Evolutionary conservation across 2,113 vertebrate genomes (phyloP), one percentile per base, ranked within the genome.

Genomic region (Neopipo cinnamomea): DNA sequence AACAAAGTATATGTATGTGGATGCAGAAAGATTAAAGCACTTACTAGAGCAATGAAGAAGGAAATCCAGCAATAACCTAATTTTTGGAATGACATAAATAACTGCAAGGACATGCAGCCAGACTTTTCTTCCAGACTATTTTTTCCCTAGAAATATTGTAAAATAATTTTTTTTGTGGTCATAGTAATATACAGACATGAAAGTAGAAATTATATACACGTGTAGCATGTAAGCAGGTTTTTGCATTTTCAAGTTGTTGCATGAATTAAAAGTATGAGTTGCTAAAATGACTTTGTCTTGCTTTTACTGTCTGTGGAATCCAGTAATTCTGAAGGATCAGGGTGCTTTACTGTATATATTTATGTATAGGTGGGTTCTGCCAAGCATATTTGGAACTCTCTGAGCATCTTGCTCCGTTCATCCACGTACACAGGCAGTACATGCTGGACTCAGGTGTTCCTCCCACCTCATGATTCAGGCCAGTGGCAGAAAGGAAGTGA

Each of bases 1-100:
- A 73, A 56, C 13, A 39, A 68, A 84, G 13, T 71, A 1, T 89
- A 66, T 77, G 31, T 86, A 2, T 27, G 9, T 61, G 25, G 37
- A 17, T 82, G 37, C 12, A 70, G 53, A 77, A 76, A 67, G 91
- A 92, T 94, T 94, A 85, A 94, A 85, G 41, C 2, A 5, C 46
- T 91, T 93, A 33, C 20, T 88, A n/a, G 61, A 89, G 63, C 62
- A 79, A 65, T 41, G 59, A 91, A 95, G 30, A 47, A 82, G 52
- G 49, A 78, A 94, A 58, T 30, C 14, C n/a, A 61, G 30, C 68
- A 56, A 62, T 94, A 88, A 93, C 68, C 42, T 59, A 22, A 33
- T 56, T 93, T 94, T 81, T 63, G 4, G 13, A 75, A 37, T 90
- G 31, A 20, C 18, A 7, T 62, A 61, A 66, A 8, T 75, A 72